Evolutionary conservation across 2,113 vertebrate species (phyloP).

Genomic region (Neolamprologus sp.): DNA sequence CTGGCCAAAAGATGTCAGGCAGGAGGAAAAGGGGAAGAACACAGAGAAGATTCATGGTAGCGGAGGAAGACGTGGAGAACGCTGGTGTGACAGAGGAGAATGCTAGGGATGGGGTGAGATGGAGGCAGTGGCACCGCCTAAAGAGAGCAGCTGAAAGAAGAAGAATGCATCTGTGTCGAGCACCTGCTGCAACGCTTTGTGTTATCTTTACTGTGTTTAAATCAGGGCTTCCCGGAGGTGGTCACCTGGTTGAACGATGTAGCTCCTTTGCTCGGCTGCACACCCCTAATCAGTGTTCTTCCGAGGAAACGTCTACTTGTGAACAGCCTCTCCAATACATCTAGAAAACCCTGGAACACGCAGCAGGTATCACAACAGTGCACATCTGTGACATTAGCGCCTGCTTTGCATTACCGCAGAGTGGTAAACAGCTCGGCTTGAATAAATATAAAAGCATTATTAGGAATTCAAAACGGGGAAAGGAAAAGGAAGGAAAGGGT

Average conservation of each 20-base stretch:
- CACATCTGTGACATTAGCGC: background rate
- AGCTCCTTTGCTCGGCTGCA: constrained; percentile 57
- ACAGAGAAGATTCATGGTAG: background rate
- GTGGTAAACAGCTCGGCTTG: background rate
- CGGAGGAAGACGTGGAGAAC: background rate
- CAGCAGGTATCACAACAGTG: constrained; percentile 63
- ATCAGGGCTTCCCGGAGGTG: constrained; percentile 59
- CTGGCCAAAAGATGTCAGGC: background rate
- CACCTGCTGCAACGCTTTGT: background rate
- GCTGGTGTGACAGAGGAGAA: background rate
- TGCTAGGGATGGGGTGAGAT: background rate
- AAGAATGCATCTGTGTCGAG: background rate
- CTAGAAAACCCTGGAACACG: constrained; percentile 65
- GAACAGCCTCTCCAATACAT: background rate
- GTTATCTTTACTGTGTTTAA: background rate
- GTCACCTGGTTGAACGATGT: constrained; percentile 55
- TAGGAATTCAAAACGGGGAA: background rate
- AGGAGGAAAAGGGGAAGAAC: background rate
- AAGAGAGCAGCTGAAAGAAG: background rate
- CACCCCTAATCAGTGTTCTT: constrained; percentile 65
- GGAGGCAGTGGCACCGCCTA: background rate
- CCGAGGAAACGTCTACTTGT: constrained; percentile 36
- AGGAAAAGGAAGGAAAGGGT: background rate
- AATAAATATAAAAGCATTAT: background rate
- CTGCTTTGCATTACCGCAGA: background rate